Base-by-base conservation (phyloP, 2,888 invertebrate species). In the Diplazon laetatorius region DNA sequence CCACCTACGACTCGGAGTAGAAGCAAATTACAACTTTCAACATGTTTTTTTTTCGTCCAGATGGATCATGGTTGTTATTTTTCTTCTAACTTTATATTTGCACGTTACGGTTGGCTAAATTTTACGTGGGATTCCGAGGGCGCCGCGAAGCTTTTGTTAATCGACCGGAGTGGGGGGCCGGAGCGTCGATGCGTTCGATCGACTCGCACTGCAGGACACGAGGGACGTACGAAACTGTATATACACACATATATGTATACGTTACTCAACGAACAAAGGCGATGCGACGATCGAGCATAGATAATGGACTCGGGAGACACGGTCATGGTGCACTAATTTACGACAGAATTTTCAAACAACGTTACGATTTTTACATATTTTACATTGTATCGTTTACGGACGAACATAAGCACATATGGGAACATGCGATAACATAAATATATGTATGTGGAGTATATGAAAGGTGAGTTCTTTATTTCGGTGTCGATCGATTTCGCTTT, bases 271-370 rank as follows among this genome's bases (percentile, higher is more conserved):
- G 55, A 35, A 69, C 69, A 69, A 69, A 69, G 69, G 16, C n/a
- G 48, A 69, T 48, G 35, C 46, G 39, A 57, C 30, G 69, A 69
- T 75, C 25, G 57, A 57, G 39, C 57, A 48, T 48, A 55, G 73
- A 75, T 69, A 69, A 69, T 57, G 62, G 48, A 57, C 55, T 55
- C 62, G 48, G 39, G 55, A 69, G n/a, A 57, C 52, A 48, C 18
- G 50, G 69, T 48, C 48, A 68, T 16, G 62, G 46, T 63, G 46
- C 57, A 69, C 55, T 30, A 69, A 75, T 69, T 70, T 69, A 57
- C 63, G 63, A 25, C 30, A 63, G 48, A 75, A 63, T 69, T 63
- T 14, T 39, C 46, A 37, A 18, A 39, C 62, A 9, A 25, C 52
- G 4, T 48, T 2, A 20, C 39, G 18, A 42, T 12, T 39, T 37